Base-by-base conservation (phyloP, 2,113 vertebrate genomes). In the Thunnus thynnus region DNA sequence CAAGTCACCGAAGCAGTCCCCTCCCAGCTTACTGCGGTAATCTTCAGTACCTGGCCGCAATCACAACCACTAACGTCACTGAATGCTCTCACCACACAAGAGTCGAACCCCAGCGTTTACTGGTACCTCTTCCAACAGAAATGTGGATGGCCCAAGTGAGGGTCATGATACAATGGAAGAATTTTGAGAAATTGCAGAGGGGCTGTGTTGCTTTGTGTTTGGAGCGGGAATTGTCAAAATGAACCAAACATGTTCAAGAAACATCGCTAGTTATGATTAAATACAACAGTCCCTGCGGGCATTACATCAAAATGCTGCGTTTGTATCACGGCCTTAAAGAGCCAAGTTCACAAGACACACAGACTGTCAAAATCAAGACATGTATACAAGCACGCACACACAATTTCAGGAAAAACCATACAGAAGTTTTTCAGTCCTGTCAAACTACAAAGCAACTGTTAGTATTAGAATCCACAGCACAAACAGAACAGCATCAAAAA, bases 1-100 rank as follows among this genome's bases (percentile, higher is more conserved):
- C 91, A 99, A 84, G 92, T 99, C 98, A 22, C 97, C 97, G 90
- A 99, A 99, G 94, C 98, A 99, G 94, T 99, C 97, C 63, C 97
- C 97, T 41, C 97, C 98, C 70, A 99, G 95, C 90, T 99, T 99
- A 76, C 97, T 97, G 91, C 98, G 96, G 93, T 99, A 99, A 94
- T 99, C 98, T 95, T 99, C 98, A 2, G 97, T 97, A 94, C 98
- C 98, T 99, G 88, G 27, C 86, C 55, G 75, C 69, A 87, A 87
- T 65, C 79, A 90, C 65, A 89, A 73, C 18, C 55, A 48, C 44
- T 41, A 69, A 25, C 4, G 44, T 89, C 72, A 91, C 13, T 2
- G 4, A 82, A 67, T 25, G 69, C 13, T 46, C 27, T 27, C 10
- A 10, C 44, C 13, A 7, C 1, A 58, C 47, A 54, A 56, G 48